Conservation (phyloP, 1,140 invertebrate genomes). For the Cydia pomonella region DNA sequence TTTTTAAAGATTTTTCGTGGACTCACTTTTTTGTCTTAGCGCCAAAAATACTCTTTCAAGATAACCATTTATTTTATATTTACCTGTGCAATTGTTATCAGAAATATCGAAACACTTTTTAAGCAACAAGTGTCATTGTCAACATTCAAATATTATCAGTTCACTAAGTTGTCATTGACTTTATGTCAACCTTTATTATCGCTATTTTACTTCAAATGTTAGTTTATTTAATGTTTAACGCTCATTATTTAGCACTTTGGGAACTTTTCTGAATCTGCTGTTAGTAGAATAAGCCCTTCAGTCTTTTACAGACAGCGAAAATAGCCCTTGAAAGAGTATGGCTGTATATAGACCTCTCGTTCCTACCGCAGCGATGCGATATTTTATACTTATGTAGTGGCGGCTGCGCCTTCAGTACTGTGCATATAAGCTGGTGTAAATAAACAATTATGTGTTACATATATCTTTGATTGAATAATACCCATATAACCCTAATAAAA, state of each 20-base stretch:
- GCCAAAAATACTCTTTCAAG: constrained; percentile 7
- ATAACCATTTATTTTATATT: background rate
- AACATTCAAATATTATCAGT: background rate
- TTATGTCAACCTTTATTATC: too few species aligned
- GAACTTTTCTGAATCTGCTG: too few species aligned
- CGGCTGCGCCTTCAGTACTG: constrained; percentile 41
- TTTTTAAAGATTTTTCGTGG: background rate
- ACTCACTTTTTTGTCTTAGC: background rate
- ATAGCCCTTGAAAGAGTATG: constrained; percentile 22
- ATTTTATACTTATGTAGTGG: constrained; percentile 34
- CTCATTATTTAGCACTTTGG: too few species aligned
- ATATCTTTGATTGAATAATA: constrained; percentile 37
- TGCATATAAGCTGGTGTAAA: constrained; percentile 71
- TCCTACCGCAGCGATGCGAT: constrained; percentile 44
- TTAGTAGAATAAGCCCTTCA: background rate
- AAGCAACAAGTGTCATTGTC: too few species aligned
- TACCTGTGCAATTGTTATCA: too few species aligned
- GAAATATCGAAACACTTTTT: too few species aligned
- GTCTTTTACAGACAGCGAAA: background rate
- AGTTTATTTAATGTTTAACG: background rate
- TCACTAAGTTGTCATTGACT: too few species aligned
- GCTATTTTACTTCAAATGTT: background rate
- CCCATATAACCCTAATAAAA: background rate
- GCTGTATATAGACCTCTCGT: constrained; percentile 42
- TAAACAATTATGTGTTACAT: constrained; percentile 73